Evolutionary conservation across 64 coral and sea anemone species (phyloP), one percentile per base, ranked within the genome.

Genomic region (Actinia equina): DNA sequence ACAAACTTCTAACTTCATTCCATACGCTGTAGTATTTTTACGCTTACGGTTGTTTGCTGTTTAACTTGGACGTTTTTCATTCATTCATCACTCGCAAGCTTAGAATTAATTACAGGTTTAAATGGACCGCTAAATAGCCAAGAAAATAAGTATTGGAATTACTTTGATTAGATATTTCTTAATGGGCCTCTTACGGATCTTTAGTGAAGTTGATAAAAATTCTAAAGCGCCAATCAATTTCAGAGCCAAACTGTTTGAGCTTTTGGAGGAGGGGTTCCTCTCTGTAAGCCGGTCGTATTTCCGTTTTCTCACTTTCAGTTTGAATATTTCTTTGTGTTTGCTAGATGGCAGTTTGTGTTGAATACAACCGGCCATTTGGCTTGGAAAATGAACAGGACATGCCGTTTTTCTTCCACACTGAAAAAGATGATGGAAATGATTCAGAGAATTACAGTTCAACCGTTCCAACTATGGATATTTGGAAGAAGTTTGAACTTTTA

Each of bases 401-500:
- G 70, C 63, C 91, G 15, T 96, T 88, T 82, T 96, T 90, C 85
- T 93, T 96, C 37, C 91, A 96, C 43, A 85, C 91, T 15, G 94
- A 93, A 52, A 89, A 92, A 81, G 91, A 87, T 13, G 88, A 89
- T 15, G 83, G 77, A 17, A 59, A 63, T 43, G 86, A 52, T 15
- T 87, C 23, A 4, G 90, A 92, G 20, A 78, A 56, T 9, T 93
- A 93, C 82, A 88, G 61, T 59, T 79, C 88, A 18, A 83, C 94
- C 13, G 94, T 96, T 30, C 94, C 94, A 30, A 89, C 94, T 83
- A 89, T 89, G 84, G 94, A 96, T 78, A 96, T 96, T 71, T 96
- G 94, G 94, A 96, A 96, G 84, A 96, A 96, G 91, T 93, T 96
- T 59, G 94, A 96, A 59, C 85, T 96, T 44, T 88, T 95, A 27